Base-by-base conservation (phyloP, 1,140 invertebrate genomes). In the Mactra quadrangularis region DNA sequence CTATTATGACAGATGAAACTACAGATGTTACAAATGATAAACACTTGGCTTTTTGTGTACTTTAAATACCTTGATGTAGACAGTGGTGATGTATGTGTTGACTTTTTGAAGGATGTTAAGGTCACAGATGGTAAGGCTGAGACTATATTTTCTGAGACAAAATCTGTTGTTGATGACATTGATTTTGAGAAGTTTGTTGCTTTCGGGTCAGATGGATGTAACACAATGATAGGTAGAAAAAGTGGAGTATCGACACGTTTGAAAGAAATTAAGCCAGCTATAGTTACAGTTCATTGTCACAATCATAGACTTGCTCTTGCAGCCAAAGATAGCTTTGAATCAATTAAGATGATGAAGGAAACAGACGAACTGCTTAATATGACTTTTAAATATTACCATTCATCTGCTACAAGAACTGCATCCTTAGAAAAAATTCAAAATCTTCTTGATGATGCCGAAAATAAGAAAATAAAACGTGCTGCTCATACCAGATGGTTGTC, bases 141-240 rank as follows among this genome's bases (percentile, higher is more conserved):
- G 29, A 71, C 68, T 13, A 71, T 71, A 19, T 71, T 71, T 27
- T 19, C 13, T 53, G 68, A 71, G 50, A 71, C 68, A 1, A 53
- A 71, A 35, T 17, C 47, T 33, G 68, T 71, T 0, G 52, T 71
- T 33, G 29, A 31, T 3, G 68, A 71, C 15, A 15, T 71, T 1
- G n/a, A 27, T 53, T 22, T 53, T 17, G 68, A 71, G 13, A 71
- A 71, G 27, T 71, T 71, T 71, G 68, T 71, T 11, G 68, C 71
- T 3, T 75, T 38, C 59, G 71, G 25, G 9, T 75, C 71, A 31
- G 71, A 75, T 75, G 71, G 55, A n/a, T 75, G 71, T 60, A 75
- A 59, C 38, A 75, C 71, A n/a, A 75, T 75, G 71, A 41, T 59
- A 4, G 71, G 71, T 0, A 75, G 59, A 25, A 75, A 75, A 22